Percentiles rank a stretch among this genome's conserved stretches.
phyloP scores from a whole-genome alignment of 2,888 invertebrate genomes.

The Gymnoscelis rufifasciata region DNA sequence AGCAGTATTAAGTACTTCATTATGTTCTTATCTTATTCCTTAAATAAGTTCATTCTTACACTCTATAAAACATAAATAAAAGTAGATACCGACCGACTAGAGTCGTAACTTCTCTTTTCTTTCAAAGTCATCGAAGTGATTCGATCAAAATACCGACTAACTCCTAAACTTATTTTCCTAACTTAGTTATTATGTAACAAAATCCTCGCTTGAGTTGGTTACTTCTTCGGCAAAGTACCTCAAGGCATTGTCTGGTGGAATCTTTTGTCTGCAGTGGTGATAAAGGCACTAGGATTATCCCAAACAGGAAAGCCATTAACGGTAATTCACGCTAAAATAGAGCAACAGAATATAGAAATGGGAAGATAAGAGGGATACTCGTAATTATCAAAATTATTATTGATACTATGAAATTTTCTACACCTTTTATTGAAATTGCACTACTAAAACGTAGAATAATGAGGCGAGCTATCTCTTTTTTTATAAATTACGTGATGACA shows the following conservation, averaged over 20 bases:
- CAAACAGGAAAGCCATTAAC: conserved; percentile 37
- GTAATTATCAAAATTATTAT: no score
- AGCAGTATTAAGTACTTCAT: no score
- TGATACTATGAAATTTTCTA: no score
- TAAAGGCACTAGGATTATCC: conserved; percentile 37
- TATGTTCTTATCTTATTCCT: no score
- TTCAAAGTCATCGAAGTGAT: neutral
- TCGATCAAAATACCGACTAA: neutral
- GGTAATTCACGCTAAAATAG: conserved; percentile 24
- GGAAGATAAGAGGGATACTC: conserved; percentile 4
- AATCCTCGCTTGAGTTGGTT: conserved; percentile 14
- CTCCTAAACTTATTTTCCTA: neutral
- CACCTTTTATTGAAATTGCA: no score
- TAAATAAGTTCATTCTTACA: no score
- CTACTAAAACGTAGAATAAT: no score
- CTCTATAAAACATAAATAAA: no score
- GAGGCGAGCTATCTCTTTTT: no score
- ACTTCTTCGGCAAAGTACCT: conserved; percentile 28
- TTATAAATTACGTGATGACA: no score
- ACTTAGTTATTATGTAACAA: conserved; percentile 6
- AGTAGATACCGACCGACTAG: neutral
- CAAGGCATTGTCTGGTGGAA: conserved; percentile 32
- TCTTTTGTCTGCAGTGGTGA: conserved; percentile 43
- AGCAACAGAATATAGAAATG: conserved; percentile 9
- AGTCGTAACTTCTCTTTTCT: neutral